Evolutionary conservation across 2,888 invertebrate species (phyloP), one percentile per base, ranked within the genome.

Genomic region (Phlogophora meticulosa): DNA sequence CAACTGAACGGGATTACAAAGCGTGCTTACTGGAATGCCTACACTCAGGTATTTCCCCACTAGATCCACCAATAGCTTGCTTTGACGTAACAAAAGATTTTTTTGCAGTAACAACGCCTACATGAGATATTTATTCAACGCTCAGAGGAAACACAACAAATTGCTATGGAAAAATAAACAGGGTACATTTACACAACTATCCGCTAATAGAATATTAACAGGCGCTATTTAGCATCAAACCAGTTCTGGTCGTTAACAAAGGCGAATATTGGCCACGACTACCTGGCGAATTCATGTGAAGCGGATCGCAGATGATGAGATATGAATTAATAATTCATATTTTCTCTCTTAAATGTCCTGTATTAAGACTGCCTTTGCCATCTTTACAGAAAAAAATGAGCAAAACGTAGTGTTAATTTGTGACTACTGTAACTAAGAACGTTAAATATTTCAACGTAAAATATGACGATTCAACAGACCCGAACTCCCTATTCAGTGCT

Each of bases 101-200:
- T 15, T 20, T 13, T 24, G 24, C 32, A 2, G 7, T 32, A 4
- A 3, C 4, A 1, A 9, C 15, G 36, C 0, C 2, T 22, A 4
- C 15, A 1, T 17, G 15, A 3, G 7, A 9, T 5, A n/a, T 7
- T 1, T 17, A 13, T n/a, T 28, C 4, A 7, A 28, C 9, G 22
- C 4, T 43, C 4, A 17, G 13, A 24, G 7, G 10, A 4, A 0
- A n/a, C 4, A 28, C 13, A 46, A 40, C 10, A 70, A 13, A 46
- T 38, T 66, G 17, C 60, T 46, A 34, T 58, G 17, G 13, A 0
- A 15, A 11, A 46, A 10, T 71, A 0, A 48, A 28, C 40, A 66
- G 34, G 34, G 1, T 38, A 5, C 22, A 32, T 10, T 28, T n/a
- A 13, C 5, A 11, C 42, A 34, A 67, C 10, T 10, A 3, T 1